These are phyloP conservation scores for Dendrolimus kikuchii DNA, from an alignment of 1,140 invertebrate genomes.

Conservation along the genomic window DNA sequence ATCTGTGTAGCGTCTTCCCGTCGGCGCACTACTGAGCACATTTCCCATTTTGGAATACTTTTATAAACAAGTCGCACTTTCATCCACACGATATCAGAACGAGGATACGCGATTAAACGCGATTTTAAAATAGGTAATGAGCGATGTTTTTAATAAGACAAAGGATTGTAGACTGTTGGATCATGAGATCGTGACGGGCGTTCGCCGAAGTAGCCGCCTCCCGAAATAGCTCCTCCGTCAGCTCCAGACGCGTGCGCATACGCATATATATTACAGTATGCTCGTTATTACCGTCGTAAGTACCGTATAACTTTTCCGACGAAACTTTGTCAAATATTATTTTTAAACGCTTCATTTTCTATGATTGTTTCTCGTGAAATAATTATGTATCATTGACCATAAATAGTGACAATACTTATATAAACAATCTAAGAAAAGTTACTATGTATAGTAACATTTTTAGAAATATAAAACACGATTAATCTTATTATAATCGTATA, in stretches of 20 bases:
- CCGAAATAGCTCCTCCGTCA: conserved; percentile 64
- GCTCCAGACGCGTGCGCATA: conserved; percentile 44
- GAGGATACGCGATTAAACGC: conserved; percentile 17
- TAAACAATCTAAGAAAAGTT: too few relatives aligned
- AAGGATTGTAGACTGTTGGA: conserved; percentile 52
- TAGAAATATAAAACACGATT: too few relatives aligned
- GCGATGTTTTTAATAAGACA: conserved; percentile 61
- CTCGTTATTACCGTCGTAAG: conserved; percentile 32
- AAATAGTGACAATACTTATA: background rate
- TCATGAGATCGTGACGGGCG: conserved; percentile 39
- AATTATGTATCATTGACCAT: background rate
- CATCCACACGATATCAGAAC: conserved; percentile 20
- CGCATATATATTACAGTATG: conserved; percentile 30
- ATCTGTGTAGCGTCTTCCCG: conserved; percentile 25
- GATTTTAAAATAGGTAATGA: conserved; percentile 46
- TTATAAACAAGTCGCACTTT: conserved; percentile 51
- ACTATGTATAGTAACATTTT: too few relatives aligned
- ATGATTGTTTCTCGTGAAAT: conserved; percentile 12
- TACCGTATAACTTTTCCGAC: conserved; percentile 29
- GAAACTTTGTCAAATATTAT: conserved; percentile 51
- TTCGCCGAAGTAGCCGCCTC: conserved; percentile 29
- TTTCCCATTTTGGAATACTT: conserved; percentile 68
- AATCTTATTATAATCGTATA: too few relatives aligned
- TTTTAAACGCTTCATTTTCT: conserved; percentile 51
- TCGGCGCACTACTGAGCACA: conserved; percentile 45